Conservation (phyloP, 1,140 invertebrate species). For the Venustaconcha ellipsiformis region DNA sequence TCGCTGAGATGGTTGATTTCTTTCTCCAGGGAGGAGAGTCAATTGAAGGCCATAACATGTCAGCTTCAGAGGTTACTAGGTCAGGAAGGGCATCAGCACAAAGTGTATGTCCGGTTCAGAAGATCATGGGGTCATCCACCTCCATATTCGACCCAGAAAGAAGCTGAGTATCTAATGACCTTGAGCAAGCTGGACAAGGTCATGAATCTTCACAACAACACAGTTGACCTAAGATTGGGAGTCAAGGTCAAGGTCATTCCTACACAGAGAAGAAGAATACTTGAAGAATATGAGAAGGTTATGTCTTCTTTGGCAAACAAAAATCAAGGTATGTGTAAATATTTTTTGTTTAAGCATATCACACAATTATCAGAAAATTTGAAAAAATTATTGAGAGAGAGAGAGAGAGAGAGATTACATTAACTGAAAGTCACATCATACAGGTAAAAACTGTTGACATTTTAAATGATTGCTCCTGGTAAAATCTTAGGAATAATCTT, state of each 20-base stretch:
- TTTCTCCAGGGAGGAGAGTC: conserved; percentile 17
- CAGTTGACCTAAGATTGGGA: conserved; percentile 8
- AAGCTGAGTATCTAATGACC: conserved; percentile 27
- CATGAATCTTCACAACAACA: conserved; percentile 13
- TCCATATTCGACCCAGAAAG: conserved; percentile 36
- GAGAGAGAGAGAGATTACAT: no score
- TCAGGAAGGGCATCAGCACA: conserved; percentile 34
- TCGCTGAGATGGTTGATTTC: not conserved
- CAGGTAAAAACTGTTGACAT: no score
- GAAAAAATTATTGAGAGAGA: no score
- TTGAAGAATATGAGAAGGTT: not conserved
- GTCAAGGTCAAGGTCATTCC: conserved; percentile 29
- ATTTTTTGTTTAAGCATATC: no score
- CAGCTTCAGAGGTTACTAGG: conserved; percentile 37
- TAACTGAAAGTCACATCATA: no score
- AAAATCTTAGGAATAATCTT: no score
- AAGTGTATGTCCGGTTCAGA: conserved; percentile 43
- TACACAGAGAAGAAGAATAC: conserved; percentile 1
- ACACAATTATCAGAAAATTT: no score
- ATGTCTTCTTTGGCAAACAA: not conserved
- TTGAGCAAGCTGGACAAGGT: conserved; percentile 12
- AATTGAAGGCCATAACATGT: conserved; percentile 18
- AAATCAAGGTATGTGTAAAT: no score
- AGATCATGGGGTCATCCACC: conserved; percentile 49
- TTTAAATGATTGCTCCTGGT: no score